These are phyloP conservation scores for Ceyx margarethae DNA, from an alignment of 2,113 vertebrate genomes.

Conservation along the genomic window DNA sequence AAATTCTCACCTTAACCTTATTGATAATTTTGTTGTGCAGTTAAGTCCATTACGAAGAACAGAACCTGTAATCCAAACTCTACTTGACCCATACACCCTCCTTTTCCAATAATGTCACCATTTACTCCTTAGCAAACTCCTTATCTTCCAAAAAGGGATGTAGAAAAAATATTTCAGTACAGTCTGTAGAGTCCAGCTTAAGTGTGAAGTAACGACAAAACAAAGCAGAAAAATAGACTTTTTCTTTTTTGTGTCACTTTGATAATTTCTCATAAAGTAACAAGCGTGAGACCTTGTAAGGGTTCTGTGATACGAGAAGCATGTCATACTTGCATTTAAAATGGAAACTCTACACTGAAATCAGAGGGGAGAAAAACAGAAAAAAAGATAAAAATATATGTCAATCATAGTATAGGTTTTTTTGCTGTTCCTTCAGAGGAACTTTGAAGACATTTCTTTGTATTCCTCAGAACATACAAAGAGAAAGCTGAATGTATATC, in stretches of 20 bases:
- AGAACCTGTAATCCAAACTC: not conserved
- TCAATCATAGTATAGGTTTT: rapidly evolving
- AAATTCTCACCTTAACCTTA: not conserved
- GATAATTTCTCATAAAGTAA: not conserved
- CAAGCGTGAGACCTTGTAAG: not conserved
- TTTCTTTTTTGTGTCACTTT: not conserved
- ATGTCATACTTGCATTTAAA: rapidly evolving
- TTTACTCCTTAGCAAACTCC: not conserved
- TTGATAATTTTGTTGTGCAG: not conserved
- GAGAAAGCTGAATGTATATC: not conserved
- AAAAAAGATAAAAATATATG: not conserved
- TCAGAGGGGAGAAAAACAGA: rapidly evolving
- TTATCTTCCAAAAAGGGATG: not conserved
- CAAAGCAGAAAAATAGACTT: not conserved
- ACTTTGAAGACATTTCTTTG: not conserved
- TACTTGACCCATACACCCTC: not conserved
- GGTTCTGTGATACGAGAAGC: not conserved
- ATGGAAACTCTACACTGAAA: not conserved
- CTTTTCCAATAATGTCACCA: not conserved
- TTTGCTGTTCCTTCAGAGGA: not conserved
- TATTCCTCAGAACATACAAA: not conserved
- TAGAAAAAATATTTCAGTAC: not conserved
- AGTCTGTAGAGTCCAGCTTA: not conserved
- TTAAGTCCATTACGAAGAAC: not conserved
- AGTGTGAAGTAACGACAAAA: not conserved